Base-by-base conservation (phyloP, 2,888 invertebrate genomes). In the Agonopterix subpropinquella region DNA sequence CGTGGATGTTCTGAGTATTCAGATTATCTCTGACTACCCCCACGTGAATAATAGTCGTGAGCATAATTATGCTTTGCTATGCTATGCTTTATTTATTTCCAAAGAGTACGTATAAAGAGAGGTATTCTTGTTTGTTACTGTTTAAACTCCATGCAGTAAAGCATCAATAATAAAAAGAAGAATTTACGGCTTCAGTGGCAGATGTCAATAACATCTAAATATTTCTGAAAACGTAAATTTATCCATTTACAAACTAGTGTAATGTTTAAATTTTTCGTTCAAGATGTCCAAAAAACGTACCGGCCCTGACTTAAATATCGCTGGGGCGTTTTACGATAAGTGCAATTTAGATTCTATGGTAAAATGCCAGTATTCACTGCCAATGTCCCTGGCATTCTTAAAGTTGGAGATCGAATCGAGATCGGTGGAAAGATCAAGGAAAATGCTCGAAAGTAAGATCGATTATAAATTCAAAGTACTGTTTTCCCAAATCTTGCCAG, bases 361-460 rank as follows among this genome's bases (percentile, higher is more conserved):
- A 78, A 71, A 69, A 88, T 88, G 87, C 87, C 87, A 36, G 80
- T 87, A 5, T 88, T 88, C 51, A 85, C 87, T 9, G 83, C 87
- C 5, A 87, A 87, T 54, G 77, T 88, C 54, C 87, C 87, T 1
- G 70, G 67, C 28, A 28, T 69, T 5, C 76, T 88, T 43, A 83
- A 83, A 65, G 68, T 87, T 50, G 87, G 87, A 4, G 87, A 88
- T 54, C 75, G 75, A 56, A 85, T 88, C 43, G 87, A 87, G 71
- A 86, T 88, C 50, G 87, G 87, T 42, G 87, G 87, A 37, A 84
- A 82, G 76, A 88, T 87, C 56, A 86, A 84, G 56, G 84, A 87
- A 48, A 83, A 82, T 62, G 87, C 87, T 36, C 67, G 86, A 56
- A 88, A 88, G 87, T 88, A 71, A 75, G 81, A 28, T 28, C 28